These are phyloP conservation scores for Catharus ustulatus DNA, from an alignment of 2,797 vertebrate genomes.

Conservation along the genomic window DNA sequence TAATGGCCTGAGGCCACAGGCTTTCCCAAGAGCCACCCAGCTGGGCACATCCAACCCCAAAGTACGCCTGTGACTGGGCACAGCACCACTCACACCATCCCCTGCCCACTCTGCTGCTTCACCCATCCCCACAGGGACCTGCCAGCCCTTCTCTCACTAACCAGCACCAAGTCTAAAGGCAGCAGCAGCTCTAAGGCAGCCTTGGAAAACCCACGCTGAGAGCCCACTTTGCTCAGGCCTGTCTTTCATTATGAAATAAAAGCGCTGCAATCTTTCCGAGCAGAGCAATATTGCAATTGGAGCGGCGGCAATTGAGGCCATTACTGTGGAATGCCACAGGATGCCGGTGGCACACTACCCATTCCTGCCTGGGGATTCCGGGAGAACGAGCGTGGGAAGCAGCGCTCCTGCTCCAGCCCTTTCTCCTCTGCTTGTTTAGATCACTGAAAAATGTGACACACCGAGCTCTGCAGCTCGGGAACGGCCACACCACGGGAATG, in stretches of 20 bases:
- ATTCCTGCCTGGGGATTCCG: conserved; percentile 36
- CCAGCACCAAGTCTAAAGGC: not conserved
- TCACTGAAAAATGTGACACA: not conserved
- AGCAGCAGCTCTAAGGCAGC: not conserved
- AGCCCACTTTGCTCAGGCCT: not conserved
- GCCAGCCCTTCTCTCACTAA: not conserved
- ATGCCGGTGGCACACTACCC: conserved; percentile 25
- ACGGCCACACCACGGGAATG: fast-evolving
- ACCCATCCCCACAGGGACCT: not conserved
- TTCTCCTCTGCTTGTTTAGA: conserved; percentile 24
- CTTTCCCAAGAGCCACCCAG: not conserved
- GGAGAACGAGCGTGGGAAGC: conserved; percentile 46
- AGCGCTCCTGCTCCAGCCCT: not conserved
- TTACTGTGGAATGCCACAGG: conserved; percentile 19
- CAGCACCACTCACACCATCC: fast-evolving
- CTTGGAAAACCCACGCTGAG: not conserved
- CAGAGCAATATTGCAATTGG: conserved; percentile 34
- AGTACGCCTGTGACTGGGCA: not conserved
- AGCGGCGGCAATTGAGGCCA: conserved; percentile 34
- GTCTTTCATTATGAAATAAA: conserved; percentile 32
- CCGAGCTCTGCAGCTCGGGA: not conserved
- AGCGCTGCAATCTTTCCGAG: not conserved
- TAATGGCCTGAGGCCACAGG: not conserved
- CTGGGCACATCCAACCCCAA: not conserved
- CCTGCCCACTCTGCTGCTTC: not conserved